These are phyloP conservation scores for Trinectes maculatus DNA, from an alignment of 2,113 vertebrate genomes.

Conservation along the genomic window DNA sequence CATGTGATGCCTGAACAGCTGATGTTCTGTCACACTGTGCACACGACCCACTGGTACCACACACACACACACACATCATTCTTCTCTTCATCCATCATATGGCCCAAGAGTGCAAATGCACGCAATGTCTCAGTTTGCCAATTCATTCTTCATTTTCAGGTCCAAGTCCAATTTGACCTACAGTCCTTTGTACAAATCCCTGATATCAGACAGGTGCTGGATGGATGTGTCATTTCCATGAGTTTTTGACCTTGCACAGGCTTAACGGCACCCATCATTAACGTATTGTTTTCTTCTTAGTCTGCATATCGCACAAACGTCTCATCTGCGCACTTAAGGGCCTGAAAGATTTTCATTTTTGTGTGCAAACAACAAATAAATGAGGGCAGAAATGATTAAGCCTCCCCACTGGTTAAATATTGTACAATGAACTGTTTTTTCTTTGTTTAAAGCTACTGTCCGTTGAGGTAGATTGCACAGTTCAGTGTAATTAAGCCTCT, in stretches of 20 bases:
- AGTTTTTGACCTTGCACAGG: conserved; percentile 47
- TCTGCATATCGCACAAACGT: conserved; percentile 16
- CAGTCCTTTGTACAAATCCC: conserved; percentile 31
- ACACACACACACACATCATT: background rate
- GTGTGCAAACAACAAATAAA: conserved; percentile 39
- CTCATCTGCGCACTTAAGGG: conserved; percentile 1
- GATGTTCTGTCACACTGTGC: background rate
- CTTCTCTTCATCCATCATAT: conserved; percentile 2
- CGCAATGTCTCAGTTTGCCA: conserved; percentile 5
- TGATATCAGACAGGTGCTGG: conserved; percentile 30
- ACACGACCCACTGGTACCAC: too few relatives aligned
- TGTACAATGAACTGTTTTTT: background rate
- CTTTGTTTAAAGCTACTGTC: conserved; percentile 34
- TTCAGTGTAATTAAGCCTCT: conserved; percentile 61
- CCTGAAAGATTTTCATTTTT: conserved; percentile 2
- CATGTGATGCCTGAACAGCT: conserved; percentile 2
- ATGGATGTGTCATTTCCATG: conserved; percentile 35
- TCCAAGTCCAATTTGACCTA: conserved; percentile 48
- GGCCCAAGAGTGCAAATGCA: conserved; percentile 35
- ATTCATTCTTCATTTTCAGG: conserved; percentile 44
- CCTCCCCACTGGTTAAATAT: conserved; percentile 33
- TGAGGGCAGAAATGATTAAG: conserved; percentile 45
- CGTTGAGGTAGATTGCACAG: conserved; percentile 42
- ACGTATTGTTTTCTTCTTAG: conserved; percentile 20
- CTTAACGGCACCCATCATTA: conserved; percentile 14